Conservation (phyloP, 37 sponge, comb jelly and placozoan species). For the Mnemiopsis leidyi region DNA sequence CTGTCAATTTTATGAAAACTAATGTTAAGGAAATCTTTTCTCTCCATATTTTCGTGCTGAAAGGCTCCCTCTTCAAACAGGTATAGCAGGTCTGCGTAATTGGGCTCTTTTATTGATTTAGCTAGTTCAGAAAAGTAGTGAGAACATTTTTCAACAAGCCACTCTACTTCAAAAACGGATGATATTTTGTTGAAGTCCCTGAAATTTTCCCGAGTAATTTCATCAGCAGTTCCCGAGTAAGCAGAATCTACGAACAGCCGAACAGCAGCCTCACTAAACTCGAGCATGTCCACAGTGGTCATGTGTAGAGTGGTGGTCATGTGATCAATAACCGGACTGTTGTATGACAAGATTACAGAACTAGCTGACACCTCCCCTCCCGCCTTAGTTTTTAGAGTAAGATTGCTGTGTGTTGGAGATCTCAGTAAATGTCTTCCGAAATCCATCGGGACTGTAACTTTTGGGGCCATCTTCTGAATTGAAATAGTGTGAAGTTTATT, state of each 20-base stretch:
- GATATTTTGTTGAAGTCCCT: background rate
- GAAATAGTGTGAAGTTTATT: too few species aligned
- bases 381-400: background rate
- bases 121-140: background rate
- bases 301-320: background rate
- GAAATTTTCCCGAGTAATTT: background rate
- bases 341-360: background rate
- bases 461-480: background rate
- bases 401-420: background rate
- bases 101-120: background rate
- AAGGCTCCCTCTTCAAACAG: slow-evolving; percentile 29
- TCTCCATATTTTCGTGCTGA: background rate
- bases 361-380: background rate
- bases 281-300: background rate
- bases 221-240: background rate
- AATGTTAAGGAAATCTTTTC: background rate
- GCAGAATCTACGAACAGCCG: background rate
- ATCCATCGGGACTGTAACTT: background rate
- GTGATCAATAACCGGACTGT: slow-evolving; percentile 6
- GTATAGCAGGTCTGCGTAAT: background rate
- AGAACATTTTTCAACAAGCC: background rate
- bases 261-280: background rate
- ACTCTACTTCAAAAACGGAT: background rate
- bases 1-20: background rate
- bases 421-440: background rate